phyloP scores from a whole-genome alignment of 1,140 invertebrate genomes.

The Drosophila pseudoobscura region DNA sequence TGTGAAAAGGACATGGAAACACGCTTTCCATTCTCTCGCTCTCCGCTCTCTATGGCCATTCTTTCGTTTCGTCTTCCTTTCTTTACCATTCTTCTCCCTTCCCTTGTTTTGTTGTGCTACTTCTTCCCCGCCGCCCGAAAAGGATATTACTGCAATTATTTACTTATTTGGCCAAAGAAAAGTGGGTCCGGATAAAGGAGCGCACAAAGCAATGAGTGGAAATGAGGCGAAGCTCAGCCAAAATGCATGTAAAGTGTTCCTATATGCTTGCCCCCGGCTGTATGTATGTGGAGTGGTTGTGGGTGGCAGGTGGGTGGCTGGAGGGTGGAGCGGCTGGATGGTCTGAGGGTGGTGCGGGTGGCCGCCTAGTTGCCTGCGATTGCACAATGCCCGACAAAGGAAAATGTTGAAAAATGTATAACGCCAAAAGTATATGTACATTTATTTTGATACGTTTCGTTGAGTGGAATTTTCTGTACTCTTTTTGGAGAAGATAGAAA shows the following conservation, averaged over 20 bases:
- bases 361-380: slow-evolving; percentile 31
- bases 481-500: not conserved
- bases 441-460: slow-evolving; percentile 18
- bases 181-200: slow-evolving; percentile 56
- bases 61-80: slow-evolving; percentile 65
- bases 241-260: slow-evolving; percentile 41
- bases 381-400: slow-evolving; percentile 41
- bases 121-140: slow-evolving; percentile 65
- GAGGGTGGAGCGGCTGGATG: not conserved
- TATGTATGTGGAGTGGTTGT: slow-evolving; percentile 13
- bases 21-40: slow-evolving; percentile 71
- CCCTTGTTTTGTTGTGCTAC: slow-evolving; percentile 23
- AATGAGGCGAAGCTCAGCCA: slow-evolving; percentile 43
- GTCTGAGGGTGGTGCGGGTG: slow-evolving; percentile 1
- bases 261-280: slow-evolving; percentile 32
- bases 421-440: slow-evolving; percentile 15
- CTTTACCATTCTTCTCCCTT: slow-evolving; percentile 48
- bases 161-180: slow-evolving; percentile 79
- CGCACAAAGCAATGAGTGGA: slow-evolving; percentile 39
- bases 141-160: slow-evolving; percentile 82
- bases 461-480: slow-evolving; percentile 19
- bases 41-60: slow-evolving; percentile 46
- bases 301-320: not conserved
- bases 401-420: slow-evolving; percentile 17
- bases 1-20: slow-evolving; percentile 80